Conservation (phyloP, 2,888 invertebrate genomes). For the Arge pagana region DNA sequence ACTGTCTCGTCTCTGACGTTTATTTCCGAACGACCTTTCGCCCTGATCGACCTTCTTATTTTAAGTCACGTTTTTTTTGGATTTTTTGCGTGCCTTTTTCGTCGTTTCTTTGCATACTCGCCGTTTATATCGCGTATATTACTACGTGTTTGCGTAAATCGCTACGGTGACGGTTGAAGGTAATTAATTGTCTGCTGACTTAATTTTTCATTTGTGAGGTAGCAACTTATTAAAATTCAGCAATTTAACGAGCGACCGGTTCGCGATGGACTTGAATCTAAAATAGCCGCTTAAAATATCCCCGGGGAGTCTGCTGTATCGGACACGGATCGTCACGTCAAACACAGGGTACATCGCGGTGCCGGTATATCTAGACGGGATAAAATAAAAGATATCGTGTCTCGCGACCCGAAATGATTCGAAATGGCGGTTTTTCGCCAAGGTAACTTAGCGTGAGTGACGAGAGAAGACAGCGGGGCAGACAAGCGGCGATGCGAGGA, state of each 20-base stretch:
- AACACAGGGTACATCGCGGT: slow-evolving; percentile 12
- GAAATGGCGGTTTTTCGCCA: slow-evolving; percentile 7
- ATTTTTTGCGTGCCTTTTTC: no score
- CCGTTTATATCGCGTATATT: no score
- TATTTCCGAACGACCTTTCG: no score
- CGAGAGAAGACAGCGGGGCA: no score
- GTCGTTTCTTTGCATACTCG: no score
- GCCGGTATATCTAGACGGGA: slow-evolving; percentile 8
- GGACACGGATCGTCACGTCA: slow-evolving; percentile 14
- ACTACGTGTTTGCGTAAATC: neutral
- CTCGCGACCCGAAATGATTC: slow-evolving; percentile 18
- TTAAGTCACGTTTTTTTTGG: no score
- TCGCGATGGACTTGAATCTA: slow-evolving; percentile 8
- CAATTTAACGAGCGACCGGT: slow-evolving; percentile 8
- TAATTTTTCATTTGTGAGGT: neutral
- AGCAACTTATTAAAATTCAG: slow-evolving; percentile 6
- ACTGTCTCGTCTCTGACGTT: no score
- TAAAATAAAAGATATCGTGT: slow-evolving; percentile 19
- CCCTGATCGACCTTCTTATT: no score
- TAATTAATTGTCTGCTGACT: slow-evolving; percentile 1
- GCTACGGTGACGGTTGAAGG: no score
- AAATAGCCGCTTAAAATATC: slow-evolving; percentile 13
- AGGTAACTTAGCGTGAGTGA: neutral
- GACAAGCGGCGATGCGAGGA: no score
- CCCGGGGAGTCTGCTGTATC: slow-evolving; percentile 6